A percentile compares a stretch with the other conserved stretches of the same genome.
These are phyloP conservation scores for Plectus sambesii DNA, from an alignment of 1,140 invertebrate species.

Conservation along the genomic window DNA sequence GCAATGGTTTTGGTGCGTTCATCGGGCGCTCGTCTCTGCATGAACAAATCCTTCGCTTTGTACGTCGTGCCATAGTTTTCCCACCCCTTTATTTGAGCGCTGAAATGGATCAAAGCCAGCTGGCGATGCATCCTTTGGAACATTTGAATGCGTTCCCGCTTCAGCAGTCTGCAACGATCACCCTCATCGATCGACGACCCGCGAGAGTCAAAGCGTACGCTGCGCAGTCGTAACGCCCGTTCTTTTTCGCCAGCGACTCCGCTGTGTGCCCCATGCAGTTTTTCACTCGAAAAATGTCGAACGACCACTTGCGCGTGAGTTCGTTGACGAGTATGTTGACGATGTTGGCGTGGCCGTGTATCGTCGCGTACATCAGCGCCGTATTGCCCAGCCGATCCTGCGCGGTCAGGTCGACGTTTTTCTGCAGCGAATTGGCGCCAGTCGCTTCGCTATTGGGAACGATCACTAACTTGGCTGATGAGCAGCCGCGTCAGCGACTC, in stretches of 20 bases:
- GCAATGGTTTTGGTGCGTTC: too few relatives aligned
- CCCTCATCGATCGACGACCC: background rate
- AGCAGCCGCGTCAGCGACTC: slow-evolving; percentile 3
- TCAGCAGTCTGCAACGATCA: slow-evolving; percentile 2
- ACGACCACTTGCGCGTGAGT: slow-evolving; percentile 2
- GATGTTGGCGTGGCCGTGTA: slow-evolving; percentile 10
- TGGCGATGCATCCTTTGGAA: slow-evolving; percentile 7
- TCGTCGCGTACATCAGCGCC: slow-evolving; percentile 9
- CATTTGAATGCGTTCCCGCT: slow-evolving; percentile 1
- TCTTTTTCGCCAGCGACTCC: slow-evolving; percentile 4
- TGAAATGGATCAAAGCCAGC: slow-evolving; percentile 7
- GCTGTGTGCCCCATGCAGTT: slow-evolving; percentile 9
- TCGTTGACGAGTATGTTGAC: slow-evolving; percentile 1
- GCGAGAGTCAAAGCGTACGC: background rate
- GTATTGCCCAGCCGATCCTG: slow-evolving; percentile 4
- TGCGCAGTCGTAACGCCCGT: slow-evolving; percentile 10
- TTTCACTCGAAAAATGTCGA: slow-evolving; percentile 6
- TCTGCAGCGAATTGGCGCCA: too few relatives aligned
- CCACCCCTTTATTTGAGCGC: slow-evolving; percentile 7
- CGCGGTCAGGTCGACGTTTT: slow-evolving; percentile 7
- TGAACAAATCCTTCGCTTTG: slow-evolving; percentile 1
- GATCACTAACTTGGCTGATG: too few relatives aligned
- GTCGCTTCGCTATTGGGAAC: too few relatives aligned
- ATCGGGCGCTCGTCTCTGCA: too few relatives aligned
- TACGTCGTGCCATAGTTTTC: slow-evolving; percentile 8